Evolutionary conservation across 2,797 vertebrate genomes (phyloP).

Genomic region (Phoeniculus purpureus): DNA sequence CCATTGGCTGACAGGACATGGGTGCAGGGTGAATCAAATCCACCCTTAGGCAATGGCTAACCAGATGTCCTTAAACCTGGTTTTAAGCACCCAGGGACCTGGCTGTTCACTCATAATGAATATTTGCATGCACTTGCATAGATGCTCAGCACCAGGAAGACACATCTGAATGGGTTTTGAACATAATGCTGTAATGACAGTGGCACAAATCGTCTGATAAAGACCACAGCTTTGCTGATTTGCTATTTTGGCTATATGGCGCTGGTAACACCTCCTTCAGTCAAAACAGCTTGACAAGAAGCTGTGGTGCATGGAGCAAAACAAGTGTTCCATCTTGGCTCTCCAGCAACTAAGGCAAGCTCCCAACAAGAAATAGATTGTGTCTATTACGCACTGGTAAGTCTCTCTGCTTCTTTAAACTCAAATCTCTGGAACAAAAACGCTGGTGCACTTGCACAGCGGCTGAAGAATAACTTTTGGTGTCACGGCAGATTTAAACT

Average conservation of each 20-base stretch:
- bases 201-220: neutral
- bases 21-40: neutral
- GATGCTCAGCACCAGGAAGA: neutral
- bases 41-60: neutral
- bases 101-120: neutral
- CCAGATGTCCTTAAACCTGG: neutral
- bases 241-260: neutral
- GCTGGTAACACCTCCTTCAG: neutral
- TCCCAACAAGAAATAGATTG: neutral
- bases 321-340: neutral
- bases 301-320: fast-evolving
- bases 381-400: neutral
- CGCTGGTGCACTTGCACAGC: neutral
- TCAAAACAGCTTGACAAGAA: neutral
- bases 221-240: neutral
- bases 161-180: fast-evolving
- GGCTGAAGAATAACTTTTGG: neutral
- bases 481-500: neutral
- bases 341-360: neutral
- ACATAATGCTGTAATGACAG: neutral
- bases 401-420: neutral
- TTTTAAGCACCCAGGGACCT: neutral
- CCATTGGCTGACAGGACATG: neutral
- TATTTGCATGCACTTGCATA: neutral
- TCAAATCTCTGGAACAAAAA: neutral